Conservation (phyloP, 1,140 invertebrate genomes). For the Camponotus vicinus region DNA sequence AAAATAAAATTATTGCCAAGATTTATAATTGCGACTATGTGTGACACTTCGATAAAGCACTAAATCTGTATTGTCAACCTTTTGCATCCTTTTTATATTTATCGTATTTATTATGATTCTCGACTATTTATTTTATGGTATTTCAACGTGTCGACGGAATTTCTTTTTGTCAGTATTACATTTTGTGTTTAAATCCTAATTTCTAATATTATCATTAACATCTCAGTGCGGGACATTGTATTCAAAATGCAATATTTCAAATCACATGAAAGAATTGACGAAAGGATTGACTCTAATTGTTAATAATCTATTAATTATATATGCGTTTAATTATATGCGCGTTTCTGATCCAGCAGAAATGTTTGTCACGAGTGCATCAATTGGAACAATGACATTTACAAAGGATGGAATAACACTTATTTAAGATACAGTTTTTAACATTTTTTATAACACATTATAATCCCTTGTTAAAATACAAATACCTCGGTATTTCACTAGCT, state of each 20-base stretch:
- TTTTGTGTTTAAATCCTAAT: background rate
- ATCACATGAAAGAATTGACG: constrained; percentile 16
- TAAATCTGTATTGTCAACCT: constrained; percentile 14
- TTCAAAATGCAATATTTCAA: constrained; percentile 24
- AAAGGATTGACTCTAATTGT: constrained; percentile 37
- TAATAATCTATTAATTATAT: constrained; percentile 12
- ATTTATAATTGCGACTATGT: background rate
- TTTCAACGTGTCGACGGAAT: background rate
- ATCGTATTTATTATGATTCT: background rate
- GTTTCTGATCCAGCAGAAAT: constrained; percentile 66
- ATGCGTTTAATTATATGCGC: background rate
- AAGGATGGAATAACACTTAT: constrained; percentile 27
- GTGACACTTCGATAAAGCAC: background rate
- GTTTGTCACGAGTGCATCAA: background rate
- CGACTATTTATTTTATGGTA: constrained; percentile 7
- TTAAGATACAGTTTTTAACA: constrained; percentile 15
- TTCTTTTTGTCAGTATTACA: background rate
- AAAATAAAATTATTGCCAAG: constrained; percentile 57
- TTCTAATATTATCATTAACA: background rate
- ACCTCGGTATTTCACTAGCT: constrained; percentile 88
- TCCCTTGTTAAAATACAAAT: constrained; percentile 94
- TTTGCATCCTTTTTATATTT: constrained; percentile 32
- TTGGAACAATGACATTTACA: constrained; percentile 40
- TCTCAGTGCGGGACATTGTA: too few relatives aligned
- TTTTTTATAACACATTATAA: constrained; percentile 87